These are phyloP conservation scores for Ptychochromis oligacanthus DNA, from an alignment of 2,113 vertebrate genomes.

Conservation along the genomic window DNA sequence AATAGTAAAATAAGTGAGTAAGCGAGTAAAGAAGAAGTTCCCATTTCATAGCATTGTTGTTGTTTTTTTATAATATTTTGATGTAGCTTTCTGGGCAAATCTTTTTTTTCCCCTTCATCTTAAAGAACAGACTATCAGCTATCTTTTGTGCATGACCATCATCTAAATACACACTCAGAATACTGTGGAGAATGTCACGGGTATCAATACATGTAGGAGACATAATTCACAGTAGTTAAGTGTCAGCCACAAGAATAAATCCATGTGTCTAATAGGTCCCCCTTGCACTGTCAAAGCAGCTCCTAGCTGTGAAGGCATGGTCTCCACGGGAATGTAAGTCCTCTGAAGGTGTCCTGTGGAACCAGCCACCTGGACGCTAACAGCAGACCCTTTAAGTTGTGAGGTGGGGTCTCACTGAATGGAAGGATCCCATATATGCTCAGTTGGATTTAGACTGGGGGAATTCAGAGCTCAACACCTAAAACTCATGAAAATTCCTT, in stretches of 20 bases:
- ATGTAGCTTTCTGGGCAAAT: neutral
- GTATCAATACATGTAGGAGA: neutral
- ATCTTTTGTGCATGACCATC: no score
- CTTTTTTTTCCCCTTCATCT: neutral
- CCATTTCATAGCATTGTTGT: neutral
- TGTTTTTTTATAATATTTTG: neutral
- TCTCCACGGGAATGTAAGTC: neutral
- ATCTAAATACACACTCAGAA: no score
- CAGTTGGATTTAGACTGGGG: neutral
- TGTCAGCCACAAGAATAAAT: neutral
- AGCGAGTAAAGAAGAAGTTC: neutral
- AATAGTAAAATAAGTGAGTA: neutral
- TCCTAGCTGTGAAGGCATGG: no score
- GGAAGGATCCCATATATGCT: neutral
- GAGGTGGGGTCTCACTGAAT: neutral
- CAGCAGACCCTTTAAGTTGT: neutral
- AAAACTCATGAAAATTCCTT: rapidly evolving
- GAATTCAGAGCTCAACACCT: no score
- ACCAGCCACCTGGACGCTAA: neutral
- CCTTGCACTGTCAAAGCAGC: no score
- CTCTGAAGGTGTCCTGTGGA: neutral
- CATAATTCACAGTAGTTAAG: neutral
- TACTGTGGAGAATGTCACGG: neutral
- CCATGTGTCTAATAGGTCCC: neutral
- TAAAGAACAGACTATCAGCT: neutral